Conservation (phyloP, 2,888 invertebrate genomes). For the Trichopria drosophilae region DNA sequence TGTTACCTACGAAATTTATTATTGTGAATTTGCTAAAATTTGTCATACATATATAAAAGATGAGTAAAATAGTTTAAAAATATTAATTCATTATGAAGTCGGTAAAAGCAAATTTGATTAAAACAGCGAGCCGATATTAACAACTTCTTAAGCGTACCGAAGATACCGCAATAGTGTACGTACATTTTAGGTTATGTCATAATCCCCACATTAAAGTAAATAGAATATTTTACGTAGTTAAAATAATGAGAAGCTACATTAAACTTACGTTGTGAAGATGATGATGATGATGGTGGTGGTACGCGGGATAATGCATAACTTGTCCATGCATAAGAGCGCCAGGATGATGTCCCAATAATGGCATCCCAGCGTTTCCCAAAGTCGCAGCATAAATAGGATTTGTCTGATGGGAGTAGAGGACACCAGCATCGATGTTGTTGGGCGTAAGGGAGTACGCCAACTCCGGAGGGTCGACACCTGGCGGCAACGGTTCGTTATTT, state of each 20-base stretch:
- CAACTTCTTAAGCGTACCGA: no score
- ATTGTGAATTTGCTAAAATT: no score
- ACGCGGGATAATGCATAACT: constrained; percentile 54
- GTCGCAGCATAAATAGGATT: constrained; percentile 52
- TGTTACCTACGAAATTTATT: no score
- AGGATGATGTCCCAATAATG: constrained; percentile 45
- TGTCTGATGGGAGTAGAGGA: constrained; percentile 46
- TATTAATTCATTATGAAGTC: background rate
- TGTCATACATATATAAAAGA: no score
- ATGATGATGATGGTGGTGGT: constrained; percentile 44
- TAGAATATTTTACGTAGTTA: background rate
- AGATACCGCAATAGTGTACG: no score
- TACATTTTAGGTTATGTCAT: no score
- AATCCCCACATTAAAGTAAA: no score
- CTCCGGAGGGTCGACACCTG: constrained; percentile 62
- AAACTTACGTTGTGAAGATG: constrained; percentile 51
- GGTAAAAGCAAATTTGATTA: background rate
- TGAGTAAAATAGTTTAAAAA: constrained; percentile 3
- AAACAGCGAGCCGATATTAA: background rate
- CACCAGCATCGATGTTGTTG: constrained; percentile 45
- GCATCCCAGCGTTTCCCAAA: constrained; percentile 47
- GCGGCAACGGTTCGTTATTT: constrained; percentile 62
- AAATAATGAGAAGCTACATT: background rate
- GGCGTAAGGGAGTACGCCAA: constrained; percentile 49
- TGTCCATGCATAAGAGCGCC: constrained; percentile 50